phyloP scores from a whole-genome alignment of 2,113 vertebrate species.

The Paralichthys olivaceus region DNA sequence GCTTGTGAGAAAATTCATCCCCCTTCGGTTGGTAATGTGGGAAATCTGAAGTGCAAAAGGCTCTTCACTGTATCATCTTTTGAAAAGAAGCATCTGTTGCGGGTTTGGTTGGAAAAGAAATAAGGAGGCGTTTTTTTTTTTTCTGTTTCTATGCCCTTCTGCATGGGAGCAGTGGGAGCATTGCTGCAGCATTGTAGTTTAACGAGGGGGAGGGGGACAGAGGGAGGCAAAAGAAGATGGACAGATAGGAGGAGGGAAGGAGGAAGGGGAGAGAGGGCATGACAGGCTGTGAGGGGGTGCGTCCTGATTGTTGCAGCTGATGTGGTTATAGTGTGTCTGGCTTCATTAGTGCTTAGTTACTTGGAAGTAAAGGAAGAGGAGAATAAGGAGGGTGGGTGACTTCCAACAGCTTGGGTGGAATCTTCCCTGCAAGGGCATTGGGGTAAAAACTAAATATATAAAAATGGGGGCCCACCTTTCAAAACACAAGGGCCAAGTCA shows the following conservation, averaged over 20 bases:
- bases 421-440: slow-evolving; percentile 21
- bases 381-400: slow-evolving; percentile 46
- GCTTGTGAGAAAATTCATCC: slow-evolving; percentile 10
- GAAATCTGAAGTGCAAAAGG: slow-evolving; percentile 40
- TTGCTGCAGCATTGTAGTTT: slow-evolving; percentile 28
- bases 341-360: slow-evolving; percentile 70
- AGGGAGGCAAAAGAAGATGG: slow-evolving; percentile 36
- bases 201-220: slow-evolving; percentile 18
- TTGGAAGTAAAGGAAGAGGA: slow-evolving; percentile 58
- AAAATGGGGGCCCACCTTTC: slow-evolving; percentile 56
- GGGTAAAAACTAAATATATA: slow-evolving; percentile 54
- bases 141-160: slow-evolving; percentile 7
- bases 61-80: slow-evolving; percentile 26
- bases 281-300: slow-evolving; percentile 33
- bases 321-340: slow-evolving; percentile 54
- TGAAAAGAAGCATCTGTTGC: slow-evolving; percentile 72
- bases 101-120: slow-evolving; percentile 34
- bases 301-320: slow-evolving; percentile 63
- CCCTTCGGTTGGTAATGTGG: slow-evolving; percentile 31
- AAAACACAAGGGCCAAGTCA: slow-evolving; percentile 69
- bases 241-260: slow-evolving; percentile 36
- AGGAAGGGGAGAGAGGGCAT: slow-evolving; percentile 25
- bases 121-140: slow-evolving; percentile 36
- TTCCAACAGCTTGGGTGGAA: slow-evolving; percentile 65
- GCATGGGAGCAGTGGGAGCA: slow-evolving; percentile 36